Conservation (phyloP, 2,113 vertebrate species). For the Hippocampus guttulatus region DNA sequence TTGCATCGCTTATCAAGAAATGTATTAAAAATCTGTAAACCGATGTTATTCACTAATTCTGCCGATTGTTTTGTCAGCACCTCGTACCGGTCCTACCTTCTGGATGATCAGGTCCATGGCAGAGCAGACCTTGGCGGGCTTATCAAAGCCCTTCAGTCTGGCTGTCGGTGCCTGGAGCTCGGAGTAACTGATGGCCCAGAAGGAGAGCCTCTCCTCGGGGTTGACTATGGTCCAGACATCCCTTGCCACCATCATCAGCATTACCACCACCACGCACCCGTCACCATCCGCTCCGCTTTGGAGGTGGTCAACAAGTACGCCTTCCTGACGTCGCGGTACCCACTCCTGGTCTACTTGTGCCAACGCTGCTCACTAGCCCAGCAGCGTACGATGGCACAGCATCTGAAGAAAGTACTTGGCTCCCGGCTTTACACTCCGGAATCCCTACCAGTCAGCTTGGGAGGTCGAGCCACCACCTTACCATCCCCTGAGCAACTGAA, state of each 20-base stretch:
- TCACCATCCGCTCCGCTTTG: conserved; percentile 83
- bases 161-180: conserved; percentile 90
- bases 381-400: conserved; percentile 84
- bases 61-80: conserved; percentile 57
- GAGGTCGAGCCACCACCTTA: conserved; percentile 71
- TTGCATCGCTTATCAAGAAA: too few relatives aligned
- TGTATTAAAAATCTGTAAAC: too few relatives aligned
- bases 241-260: conserved; percentile 70
- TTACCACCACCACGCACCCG: conserved; percentile 64
- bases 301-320: conserved; percentile 91
- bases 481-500: conserved; percentile 91
- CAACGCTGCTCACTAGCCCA: conserved; percentile 86
- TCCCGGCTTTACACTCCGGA: conserved; percentile 80
- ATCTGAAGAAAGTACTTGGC: conserved; percentile 85
- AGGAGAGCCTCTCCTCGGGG: conserved; percentile 88
- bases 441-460: conserved; percentile 70
- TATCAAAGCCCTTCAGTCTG: conserved; percentile 83
- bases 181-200: conserved; percentile 90
- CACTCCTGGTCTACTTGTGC: conserved; percentile 88
- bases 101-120: conserved; percentile 90
- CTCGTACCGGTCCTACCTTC: conserved; percentile 92
- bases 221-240: conserved; percentile 74
- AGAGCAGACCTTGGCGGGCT: conserved; percentile 88
- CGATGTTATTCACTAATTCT: not conserved
- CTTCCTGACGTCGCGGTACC: conserved; percentile 89